phyloP scores from a whole-genome alignment of 2,888 invertebrate genomes.

The Apamea epomidion region DNA sequence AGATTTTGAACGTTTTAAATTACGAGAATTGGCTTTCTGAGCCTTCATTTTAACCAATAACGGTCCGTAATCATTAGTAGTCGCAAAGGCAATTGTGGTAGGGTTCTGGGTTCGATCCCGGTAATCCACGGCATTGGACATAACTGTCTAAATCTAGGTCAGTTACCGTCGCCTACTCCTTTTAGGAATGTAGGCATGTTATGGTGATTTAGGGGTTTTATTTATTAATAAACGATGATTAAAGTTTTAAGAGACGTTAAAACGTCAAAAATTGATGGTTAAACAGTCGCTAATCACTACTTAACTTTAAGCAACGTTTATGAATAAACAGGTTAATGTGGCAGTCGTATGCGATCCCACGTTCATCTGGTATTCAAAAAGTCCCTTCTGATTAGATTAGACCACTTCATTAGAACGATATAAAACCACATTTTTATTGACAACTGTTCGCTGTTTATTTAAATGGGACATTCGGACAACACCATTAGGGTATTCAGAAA shows the following conservation, averaged over 20 bases:
- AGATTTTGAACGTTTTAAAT: too few relatives aligned
- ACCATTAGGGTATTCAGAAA: slow-evolving; percentile 1
- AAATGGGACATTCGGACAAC: slow-evolving; percentile 2
- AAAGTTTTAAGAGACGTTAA: too few relatives aligned
- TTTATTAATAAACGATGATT: too few relatives aligned
- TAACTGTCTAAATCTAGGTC: background rate
- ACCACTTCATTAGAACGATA: slow-evolving; percentile 5
- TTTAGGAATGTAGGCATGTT: background rate
- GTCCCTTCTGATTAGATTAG: background rate
- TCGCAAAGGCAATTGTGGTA: too few relatives aligned
- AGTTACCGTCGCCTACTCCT: background rate
- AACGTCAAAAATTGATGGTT: too few relatives aligned
- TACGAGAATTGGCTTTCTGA: too few relatives aligned
- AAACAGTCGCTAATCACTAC: too few relatives aligned
- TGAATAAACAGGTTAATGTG: too few relatives aligned
- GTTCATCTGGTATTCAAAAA: background rate
- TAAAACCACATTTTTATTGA: slow-evolving; percentile 16
- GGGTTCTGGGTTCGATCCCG: background rate
- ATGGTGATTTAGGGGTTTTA: background rate
- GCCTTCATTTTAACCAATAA: too few relatives aligned
- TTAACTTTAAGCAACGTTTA: too few relatives aligned
- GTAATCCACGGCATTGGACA: background rate
- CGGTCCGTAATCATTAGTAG: too few relatives aligned
- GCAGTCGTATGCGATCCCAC: background rate
- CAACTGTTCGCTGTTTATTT: background rate